phyloP scores from a whole-genome alignment of 2,888 invertebrate species.

The Zeuzera pyrina region DNA sequence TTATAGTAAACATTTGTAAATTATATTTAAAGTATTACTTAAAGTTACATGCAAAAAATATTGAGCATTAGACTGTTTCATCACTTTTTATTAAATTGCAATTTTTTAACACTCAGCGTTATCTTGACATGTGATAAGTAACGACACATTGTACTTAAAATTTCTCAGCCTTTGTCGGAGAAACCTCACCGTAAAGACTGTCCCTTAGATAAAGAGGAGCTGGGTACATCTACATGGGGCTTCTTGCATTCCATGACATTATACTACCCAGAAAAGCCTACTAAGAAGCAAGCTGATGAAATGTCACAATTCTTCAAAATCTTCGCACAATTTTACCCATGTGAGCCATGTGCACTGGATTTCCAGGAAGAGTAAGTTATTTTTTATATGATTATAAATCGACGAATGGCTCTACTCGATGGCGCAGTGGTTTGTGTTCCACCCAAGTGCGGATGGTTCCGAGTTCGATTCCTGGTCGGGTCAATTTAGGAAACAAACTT shows the following conservation, averaged over 20 bases:
- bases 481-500: too few species aligned
- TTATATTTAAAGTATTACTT: neutral
- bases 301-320: constrained; percentile 87
- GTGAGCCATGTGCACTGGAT: constrained; percentile 91
- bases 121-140: too few species aligned
- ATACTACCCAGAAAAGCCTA: constrained; percentile 91
- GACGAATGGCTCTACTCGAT: too few species aligned
- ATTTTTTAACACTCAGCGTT: too few species aligned
- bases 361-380: constrained; percentile 84
- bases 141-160: too few species aligned
- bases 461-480: too few species aligned
- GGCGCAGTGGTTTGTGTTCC: too few species aligned
- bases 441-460: too few species aligned
- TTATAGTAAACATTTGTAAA: neutral
- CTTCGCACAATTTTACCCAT: constrained; percentile 94
- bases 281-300: constrained; percentile 77
- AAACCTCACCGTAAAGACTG: constrained; percentile 64
- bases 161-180: too few species aligned
- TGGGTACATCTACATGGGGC: constrained; percentile 91
- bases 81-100: too few species aligned
- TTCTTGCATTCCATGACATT: constrained; percentile 97
- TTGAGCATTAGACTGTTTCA: too few species aligned
- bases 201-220: constrained; percentile 83
- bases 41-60: neutral
- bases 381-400: neutral